Conservation (phyloP, 2,113 vertebrate species). For the Channa maculata region DNA sequence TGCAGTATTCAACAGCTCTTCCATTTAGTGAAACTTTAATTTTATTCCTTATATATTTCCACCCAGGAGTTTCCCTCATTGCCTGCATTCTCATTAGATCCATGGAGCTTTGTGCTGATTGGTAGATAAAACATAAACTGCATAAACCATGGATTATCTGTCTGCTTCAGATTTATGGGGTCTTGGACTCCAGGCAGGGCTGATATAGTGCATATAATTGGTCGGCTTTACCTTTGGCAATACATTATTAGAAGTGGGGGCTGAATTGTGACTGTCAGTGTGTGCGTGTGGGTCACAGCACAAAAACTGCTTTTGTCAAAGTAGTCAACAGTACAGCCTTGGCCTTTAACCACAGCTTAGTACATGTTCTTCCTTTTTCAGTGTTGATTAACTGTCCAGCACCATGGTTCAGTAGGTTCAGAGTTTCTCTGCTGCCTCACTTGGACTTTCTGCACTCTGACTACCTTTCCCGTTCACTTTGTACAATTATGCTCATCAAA, state of each 20-base stretch:
- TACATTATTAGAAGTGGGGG: conserved; percentile 3
- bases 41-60: neutral
- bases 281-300: neutral
- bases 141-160: conserved; percentile 22
- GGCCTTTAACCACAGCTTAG: conserved; percentile 31
- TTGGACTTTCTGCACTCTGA: neutral
- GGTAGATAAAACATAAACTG: conserved; percentile 14
- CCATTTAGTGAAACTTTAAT: conserved; percentile 20
- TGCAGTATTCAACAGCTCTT: neutral
- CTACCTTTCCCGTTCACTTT: neutral
- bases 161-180: conserved; percentile 19
- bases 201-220: conserved; percentile 2
- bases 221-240: conserved; percentile 17
- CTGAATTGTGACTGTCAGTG: conserved; percentile 9
- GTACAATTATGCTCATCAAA: neutral
- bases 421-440: neutral
- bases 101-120: conserved; percentile 13
- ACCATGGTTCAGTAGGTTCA: neutral
- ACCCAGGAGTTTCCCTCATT: neutral
- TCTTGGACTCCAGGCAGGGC: neutral
- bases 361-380: neutral
- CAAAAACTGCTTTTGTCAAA: conserved; percentile 17
- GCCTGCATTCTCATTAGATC: neutral
- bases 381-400: conserved; percentile 1
- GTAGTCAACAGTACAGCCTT: conserved; percentile 2